phyloP scores from a whole-genome alignment of 2,888 invertebrate species.

The Apocheima hispidaria region DNA sequence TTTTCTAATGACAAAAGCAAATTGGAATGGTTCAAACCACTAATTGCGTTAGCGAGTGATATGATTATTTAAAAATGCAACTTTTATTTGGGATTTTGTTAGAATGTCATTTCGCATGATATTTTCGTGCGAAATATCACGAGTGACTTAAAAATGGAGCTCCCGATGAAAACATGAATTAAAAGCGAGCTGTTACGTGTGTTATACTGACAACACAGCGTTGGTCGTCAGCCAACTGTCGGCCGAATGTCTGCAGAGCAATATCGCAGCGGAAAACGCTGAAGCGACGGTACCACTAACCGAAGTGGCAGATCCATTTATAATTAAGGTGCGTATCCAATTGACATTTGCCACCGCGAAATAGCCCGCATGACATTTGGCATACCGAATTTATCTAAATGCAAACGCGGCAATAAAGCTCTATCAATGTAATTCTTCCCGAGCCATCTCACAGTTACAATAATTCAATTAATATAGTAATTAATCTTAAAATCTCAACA shows the following conservation, averaged over 20 bases:
- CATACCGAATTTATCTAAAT: constrained; percentile 39
- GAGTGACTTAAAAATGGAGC: too few relatives aligned
- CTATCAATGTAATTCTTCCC: neutral
- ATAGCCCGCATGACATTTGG: constrained; percentile 38
- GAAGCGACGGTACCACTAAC: constrained; percentile 43
- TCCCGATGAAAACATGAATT: constrained; percentile 82
- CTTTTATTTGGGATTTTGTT: too few relatives aligned
- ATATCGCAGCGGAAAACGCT: constrained; percentile 40
- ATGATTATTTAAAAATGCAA: too few relatives aligned
- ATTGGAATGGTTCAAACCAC: too few relatives aligned
- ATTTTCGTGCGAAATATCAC: too few relatives aligned
- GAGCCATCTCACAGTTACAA: neutral
- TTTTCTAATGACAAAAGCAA: too few relatives aligned
- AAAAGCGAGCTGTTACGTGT: constrained; percentile 75
- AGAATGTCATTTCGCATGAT: too few relatives aligned
- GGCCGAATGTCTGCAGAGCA: constrained; percentile 48
- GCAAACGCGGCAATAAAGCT: constrained; percentile 27
- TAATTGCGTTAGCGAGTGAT: too few relatives aligned
- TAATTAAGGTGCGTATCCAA: constrained; percentile 51
- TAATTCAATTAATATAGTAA: neutral
- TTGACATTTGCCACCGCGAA: constrained; percentile 51
- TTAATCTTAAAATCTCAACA: too few relatives aligned
- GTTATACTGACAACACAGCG: constrained; percentile 70
- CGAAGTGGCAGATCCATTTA: constrained; percentile 51
- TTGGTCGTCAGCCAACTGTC: constrained; percentile 79